phyloP scores from a whole-genome alignment of 2,888 invertebrate genomes.

The Smittia sp. region DNA sequence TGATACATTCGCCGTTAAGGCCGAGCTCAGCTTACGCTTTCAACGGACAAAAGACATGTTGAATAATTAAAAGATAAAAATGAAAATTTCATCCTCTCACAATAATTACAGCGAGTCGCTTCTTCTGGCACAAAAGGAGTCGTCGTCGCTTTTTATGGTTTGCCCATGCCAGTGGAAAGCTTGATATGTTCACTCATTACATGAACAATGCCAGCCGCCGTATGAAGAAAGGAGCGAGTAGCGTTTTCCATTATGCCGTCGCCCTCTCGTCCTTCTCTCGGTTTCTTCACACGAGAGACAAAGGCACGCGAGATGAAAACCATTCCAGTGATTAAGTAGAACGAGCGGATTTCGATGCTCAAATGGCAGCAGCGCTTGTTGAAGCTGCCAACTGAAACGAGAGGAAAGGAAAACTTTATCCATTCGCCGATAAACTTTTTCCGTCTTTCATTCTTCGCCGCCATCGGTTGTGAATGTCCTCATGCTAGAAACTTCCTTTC shows the following conservation, averaged over 20 bases:
- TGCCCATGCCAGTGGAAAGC: constrained; percentile 17
- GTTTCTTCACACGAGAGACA: constrained; percentile 8
- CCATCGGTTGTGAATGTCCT: constrained; percentile 15
- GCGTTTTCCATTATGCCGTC: constrained; percentile 2
- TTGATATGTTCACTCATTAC: constrained; percentile 12
- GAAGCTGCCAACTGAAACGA: constrained; percentile 28
- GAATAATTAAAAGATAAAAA: constrained; percentile 42
- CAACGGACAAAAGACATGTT: constrained; percentile 39
- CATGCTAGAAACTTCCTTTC: constrained; percentile 10
- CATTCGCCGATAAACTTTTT: constrained; percentile 10
- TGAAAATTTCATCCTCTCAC: constrained; percentile 33
- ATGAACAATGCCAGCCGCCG: neutral
- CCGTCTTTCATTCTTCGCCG: neutral
- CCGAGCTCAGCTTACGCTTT: neutral
- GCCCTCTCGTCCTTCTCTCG: neutral
- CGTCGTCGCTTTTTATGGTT: neutral
- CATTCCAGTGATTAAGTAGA: constrained; percentile 36
- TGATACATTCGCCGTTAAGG: constrained; percentile 3
- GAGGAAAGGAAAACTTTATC: constrained; percentile 33
- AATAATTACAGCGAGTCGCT: constrained; percentile 34
- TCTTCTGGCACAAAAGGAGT: constrained; percentile 8
- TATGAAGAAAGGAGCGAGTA: neutral
- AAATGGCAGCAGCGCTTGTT: neutral
- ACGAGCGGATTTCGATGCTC: constrained; percentile 22
- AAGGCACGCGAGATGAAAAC: constrained; percentile 31